These are phyloP conservation scores for Shargacucullia verbasci DNA, from an alignment of 2,888 invertebrate species.

Conservation along the genomic window DNA sequence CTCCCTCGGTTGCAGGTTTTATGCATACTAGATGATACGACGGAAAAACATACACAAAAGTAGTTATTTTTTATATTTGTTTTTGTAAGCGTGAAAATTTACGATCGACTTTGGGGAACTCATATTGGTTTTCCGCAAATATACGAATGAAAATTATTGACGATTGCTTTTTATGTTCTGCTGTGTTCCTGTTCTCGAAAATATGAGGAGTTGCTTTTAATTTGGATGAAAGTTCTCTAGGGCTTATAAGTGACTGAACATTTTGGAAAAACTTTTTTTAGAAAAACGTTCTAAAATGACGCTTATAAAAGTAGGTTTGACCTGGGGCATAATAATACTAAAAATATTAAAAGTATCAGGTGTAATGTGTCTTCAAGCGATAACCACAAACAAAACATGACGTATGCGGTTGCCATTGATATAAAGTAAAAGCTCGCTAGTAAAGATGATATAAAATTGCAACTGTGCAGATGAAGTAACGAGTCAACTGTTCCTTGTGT, in stretches of 20 bases:
- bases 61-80: slow-evolving; percentile 61
- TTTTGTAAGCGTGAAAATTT: slow-evolving; percentile 59
- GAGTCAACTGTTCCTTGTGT: slow-evolving; percentile 7
- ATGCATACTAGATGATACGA: slow-evolving; percentile 62
- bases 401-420: slow-evolving; percentile 36
- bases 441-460: slow-evolving; percentile 49
- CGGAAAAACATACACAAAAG: slow-evolving; percentile 59
- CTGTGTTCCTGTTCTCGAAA: slow-evolving; percentile 44
- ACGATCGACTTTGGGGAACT: slow-evolving; percentile 58
- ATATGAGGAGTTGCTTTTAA: slow-evolving; percentile 46
- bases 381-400: slow-evolving; percentile 47
- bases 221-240: slow-evolving; percentile 52
- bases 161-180: slow-evolving; percentile 56
- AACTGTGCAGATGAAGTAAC: slow-evolving; percentile 2
- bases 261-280: slow-evolving; percentile 17
- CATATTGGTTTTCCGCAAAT: slow-evolving; percentile 59
- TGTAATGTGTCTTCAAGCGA: slow-evolving; percentile 17
- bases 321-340: too few species aligned
- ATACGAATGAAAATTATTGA: slow-evolving; percentile 60
- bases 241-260: slow-evolving; percentile 21
- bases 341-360: too few species aligned
- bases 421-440: slow-evolving; percentile 23
- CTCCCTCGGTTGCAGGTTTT: slow-evolving; percentile 56
- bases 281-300: too few species aligned
- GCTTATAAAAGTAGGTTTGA: too few species aligned